Evolutionary conservation across 2,797 vertebrate genomes (phyloP).

Genomic region (Enteromius treurensis): DNA sequence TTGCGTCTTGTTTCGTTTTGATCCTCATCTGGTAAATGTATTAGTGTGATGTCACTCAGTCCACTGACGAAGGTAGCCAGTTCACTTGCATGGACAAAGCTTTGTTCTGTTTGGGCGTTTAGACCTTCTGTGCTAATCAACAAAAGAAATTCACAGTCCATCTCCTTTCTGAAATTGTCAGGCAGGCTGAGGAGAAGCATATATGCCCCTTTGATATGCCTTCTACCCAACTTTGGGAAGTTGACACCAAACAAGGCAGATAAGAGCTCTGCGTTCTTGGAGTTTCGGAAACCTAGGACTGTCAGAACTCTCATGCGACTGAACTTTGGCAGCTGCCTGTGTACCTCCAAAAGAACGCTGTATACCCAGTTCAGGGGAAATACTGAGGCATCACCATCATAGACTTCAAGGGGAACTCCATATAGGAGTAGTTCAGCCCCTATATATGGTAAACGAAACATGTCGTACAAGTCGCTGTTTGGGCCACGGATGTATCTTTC

Average conservation of each 20-base stretch:
- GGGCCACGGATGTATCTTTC: conserved; percentile 74
- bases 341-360: conserved; percentile 77
- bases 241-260: conserved; percentile 75
- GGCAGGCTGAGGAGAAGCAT: conserved; percentile 68
- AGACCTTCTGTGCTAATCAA: conserved; percentile 74
- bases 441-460: conserved; percentile 75
- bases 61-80: conserved; percentile 75
- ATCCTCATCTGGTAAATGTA: conserved; percentile 68
- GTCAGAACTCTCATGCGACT: conserved; percentile 76
- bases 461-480: conserved; percentile 66
- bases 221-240: conserved; percentile 71
- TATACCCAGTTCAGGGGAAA: conserved; percentile 79
- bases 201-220: conserved; percentile 68
- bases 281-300: conserved; percentile 67
- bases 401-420: conserved; percentile 82
- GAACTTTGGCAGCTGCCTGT: conserved; percentile 72
- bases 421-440: conserved; percentile 79
- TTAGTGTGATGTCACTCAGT: conserved; percentile 74
- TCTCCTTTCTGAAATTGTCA: conserved; percentile 69
- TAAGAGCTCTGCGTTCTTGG: conserved; percentile 71
- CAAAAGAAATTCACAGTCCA: conserved; percentile 74
- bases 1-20: conserved; percentile 64
- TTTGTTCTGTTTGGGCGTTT: conserved; percentile 53
- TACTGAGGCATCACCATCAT: conserved; percentile 81
- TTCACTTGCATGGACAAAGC: conserved; percentile 65